Percentiles rank a stretch among this genome's conserved stretches.
Evolutionary conservation across 2,888 invertebrate species (phyloP).

Genomic region (Apotomis capreana): DNA sequence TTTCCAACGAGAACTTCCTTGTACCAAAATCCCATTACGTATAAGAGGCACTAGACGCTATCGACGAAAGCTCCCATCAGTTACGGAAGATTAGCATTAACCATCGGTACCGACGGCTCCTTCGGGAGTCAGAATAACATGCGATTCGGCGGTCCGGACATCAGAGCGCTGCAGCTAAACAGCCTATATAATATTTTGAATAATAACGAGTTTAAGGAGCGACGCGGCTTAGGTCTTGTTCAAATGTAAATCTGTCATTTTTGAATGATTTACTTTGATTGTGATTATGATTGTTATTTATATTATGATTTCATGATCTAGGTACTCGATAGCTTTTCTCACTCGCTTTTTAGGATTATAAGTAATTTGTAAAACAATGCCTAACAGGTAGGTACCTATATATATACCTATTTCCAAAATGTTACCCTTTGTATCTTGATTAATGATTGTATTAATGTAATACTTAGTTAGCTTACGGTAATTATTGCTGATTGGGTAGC

Average conservation of each 20-base stretch:
- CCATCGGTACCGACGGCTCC: conserved; percentile 8
- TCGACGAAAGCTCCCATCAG: conserved; percentile 65
- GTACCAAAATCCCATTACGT: conserved; percentile 22
- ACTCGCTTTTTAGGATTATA: too few species aligned
- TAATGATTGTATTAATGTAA: too few species aligned
- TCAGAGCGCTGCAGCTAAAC: neutral
- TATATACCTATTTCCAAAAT: too few species aligned
- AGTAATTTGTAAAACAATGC: too few species aligned
- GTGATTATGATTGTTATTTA: too few species aligned
- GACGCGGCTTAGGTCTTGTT: neutral
- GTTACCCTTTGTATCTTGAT: too few species aligned
- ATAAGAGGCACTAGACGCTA: conserved; percentile 40
- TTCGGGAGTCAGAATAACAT: neutral
- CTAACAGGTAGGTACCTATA: too few species aligned
- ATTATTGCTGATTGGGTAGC: too few species aligned
- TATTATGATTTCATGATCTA: too few species aligned
- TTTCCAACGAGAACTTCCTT: conserved; percentile 20
- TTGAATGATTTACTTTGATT: neutral
- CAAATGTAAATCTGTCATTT: neutral
- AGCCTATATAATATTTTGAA: neutral
- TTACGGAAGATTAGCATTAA: conserved; percentile 72
- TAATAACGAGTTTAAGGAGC: neutral
- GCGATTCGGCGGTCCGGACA: neutral
- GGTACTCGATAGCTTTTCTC: too few species aligned
- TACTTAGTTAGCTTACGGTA: too few species aligned